These are phyloP conservation scores for Bos javanicus DNA, from an alignment of 2,113 vertebrate species.

Conservation along the genomic window DNA sequence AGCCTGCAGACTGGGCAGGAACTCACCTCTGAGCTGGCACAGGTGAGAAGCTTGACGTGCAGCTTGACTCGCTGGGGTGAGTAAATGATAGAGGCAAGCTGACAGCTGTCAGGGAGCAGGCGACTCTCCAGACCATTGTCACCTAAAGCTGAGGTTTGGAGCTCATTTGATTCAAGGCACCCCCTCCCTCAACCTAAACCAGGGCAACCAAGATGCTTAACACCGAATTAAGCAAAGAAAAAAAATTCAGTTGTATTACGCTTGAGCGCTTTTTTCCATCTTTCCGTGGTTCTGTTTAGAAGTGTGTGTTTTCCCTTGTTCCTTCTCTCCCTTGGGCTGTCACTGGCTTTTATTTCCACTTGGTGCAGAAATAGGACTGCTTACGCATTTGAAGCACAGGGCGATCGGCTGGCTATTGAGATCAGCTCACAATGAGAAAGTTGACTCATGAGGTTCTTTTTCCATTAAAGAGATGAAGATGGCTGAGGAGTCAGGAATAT, in stretches of 20 bases:
- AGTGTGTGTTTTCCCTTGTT: not conserved
- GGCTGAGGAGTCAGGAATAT: not conserved
- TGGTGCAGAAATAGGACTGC: not conserved
- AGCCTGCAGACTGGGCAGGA: not conserved
- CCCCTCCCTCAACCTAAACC: not conserved
- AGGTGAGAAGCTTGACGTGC: not conserved
- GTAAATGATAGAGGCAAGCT: not conserved
- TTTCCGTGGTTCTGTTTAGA: not conserved
- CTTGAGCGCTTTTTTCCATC: fast-evolving
- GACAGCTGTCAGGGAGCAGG: constrained; percentile 16
- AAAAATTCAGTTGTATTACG: fast-evolving
- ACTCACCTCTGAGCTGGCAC: not conserved
- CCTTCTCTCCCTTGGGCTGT: not conserved
- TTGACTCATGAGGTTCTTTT: constrained; percentile 10
- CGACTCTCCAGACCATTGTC: not conserved
- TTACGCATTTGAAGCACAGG: not conserved
- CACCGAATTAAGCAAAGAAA: not conserved
- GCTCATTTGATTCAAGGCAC: not conserved
- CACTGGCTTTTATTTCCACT: not conserved
- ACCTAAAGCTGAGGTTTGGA: not conserved
- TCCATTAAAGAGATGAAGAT: not conserved
- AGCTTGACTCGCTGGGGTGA: not conserved
- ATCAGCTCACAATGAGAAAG: not conserved
- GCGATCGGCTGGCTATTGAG: not conserved
- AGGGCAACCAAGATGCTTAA: not conserved